Evolutionary conservation across 2,888 invertebrate species (phyloP).

Genomic region (Aspidiotus rigidus): DNA sequence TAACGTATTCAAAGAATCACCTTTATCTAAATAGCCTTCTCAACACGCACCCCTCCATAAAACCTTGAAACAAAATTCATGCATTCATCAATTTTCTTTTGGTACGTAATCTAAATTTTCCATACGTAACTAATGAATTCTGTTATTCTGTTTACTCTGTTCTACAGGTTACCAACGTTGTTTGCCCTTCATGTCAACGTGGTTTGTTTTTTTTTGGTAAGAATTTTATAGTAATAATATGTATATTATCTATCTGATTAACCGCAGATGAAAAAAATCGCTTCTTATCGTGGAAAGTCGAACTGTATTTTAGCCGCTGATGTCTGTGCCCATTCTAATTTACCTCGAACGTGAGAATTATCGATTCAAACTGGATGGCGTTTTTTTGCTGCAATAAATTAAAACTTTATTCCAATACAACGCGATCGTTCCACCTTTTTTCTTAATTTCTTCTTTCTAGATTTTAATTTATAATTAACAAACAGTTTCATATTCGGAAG

Average conservation of each 20-base stretch:
- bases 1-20: no score
- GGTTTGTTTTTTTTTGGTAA: constrained; percentile 82
- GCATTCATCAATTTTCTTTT: no score
- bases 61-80: no score
- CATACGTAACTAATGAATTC: constrained; percentile 5
- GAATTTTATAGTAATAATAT: constrained; percentile 41
- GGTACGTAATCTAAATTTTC: background rate
- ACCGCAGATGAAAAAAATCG: no score
- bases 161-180: constrained; percentile 82
- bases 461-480: no score
- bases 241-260: no score
- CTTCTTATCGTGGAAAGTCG: background rate
- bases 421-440: background rate
- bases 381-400: background rate
- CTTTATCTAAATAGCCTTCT: no score
- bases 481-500: no score
- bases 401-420: background rate
- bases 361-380: background rate
- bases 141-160: constrained; percentile 16
- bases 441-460: no score
- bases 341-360: background rate
- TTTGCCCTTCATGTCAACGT: constrained; percentile 83
- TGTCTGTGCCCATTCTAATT: background rate
- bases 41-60: no score
- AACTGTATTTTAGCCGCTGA: background rate